Conservation (phyloP, 2,888 invertebrate genomes). For the Malthinus flaveolus region DNA sequence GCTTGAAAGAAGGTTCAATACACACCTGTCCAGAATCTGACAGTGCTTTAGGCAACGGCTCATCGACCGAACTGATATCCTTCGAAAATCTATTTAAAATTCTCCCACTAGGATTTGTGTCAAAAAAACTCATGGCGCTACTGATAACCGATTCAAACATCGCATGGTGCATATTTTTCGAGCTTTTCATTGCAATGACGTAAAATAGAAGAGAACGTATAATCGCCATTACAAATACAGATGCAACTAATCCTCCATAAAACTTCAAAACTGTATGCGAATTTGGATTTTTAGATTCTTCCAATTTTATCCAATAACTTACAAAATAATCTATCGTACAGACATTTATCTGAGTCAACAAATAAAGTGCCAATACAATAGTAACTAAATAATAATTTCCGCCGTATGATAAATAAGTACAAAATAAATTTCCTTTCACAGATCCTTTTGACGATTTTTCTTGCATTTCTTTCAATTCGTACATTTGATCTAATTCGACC, state of each 20-base stretch:
- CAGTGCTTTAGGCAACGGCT: slow-evolving; percentile 68
- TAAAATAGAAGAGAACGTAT: slow-evolving; percentile 68
- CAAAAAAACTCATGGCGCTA: slow-evolving; percentile 74
- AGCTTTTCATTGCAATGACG: slow-evolving; percentile 64
- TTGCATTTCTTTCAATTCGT: slow-evolving; percentile 61
- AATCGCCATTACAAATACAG: slow-evolving; percentile 61
- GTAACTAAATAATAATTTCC: slow-evolving; percentile 60
- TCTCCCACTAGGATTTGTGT: slow-evolving; percentile 79
- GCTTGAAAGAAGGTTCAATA: slow-evolving; percentile 27
- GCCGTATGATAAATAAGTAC: slow-evolving; percentile 59
- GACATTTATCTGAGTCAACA: slow-evolving; percentile 64
- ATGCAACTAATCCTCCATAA: slow-evolving; percentile 60
- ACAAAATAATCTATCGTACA: slow-evolving; percentile 75
- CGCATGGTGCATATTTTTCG: slow-evolving; percentile 67
- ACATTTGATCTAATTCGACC: slow-evolving; percentile 45
- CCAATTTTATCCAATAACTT: slow-evolving; percentile 64
- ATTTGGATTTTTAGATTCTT: slow-evolving; percentile 39
- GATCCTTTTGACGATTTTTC: slow-evolving; percentile 61
- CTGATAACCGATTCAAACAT: slow-evolving; percentile 66
- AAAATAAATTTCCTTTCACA: slow-evolving; percentile 63
- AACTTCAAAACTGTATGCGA: slow-evolving; percentile 62
- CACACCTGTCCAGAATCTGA: slow-evolving; percentile 63
- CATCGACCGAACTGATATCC: slow-evolving; percentile 80
- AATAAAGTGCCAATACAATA: slow-evolving; percentile 57
- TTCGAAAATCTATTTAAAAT: slow-evolving; percentile 83